phyloP scores from a whole-genome alignment of 2,888 invertebrate species.

The Argyra leucocephala region DNA sequence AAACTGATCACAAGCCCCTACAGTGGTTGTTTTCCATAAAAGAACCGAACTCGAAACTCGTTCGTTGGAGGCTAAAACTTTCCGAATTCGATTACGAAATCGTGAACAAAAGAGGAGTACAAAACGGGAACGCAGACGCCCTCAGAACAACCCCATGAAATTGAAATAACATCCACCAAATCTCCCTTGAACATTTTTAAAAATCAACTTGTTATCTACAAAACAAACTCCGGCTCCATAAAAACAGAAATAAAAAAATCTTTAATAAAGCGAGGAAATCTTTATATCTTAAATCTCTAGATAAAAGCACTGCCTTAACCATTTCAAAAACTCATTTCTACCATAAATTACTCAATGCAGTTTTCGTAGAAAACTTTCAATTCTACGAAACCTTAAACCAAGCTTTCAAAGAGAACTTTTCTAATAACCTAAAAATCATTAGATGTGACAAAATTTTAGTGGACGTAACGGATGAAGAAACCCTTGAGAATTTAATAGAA shows the following conservation, averaged over 20 bases:
- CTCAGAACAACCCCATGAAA: background rate
- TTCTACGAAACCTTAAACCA: background rate
- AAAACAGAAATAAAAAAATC: background rate
- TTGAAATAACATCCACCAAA: background rate
- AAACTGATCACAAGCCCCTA: background rate
- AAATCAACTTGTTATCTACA: conserved; percentile 2
- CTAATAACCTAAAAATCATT: background rate
- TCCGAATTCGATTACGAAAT: too few relatives aligned
- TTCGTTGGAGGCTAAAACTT: too few relatives aligned
- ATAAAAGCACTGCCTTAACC: background rate
- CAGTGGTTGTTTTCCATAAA: background rate
- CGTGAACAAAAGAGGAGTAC: too few relatives aligned
- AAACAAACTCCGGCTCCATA: conserved; percentile 6
- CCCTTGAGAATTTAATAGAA: background rate
- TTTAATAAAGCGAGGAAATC: conserved; percentile 7
- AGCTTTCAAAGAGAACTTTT: background rate
- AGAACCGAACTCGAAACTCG: background rate
- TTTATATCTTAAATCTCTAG: conserved; percentile 6
- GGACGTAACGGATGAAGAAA: conserved; percentile 10
- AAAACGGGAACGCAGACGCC: too few relatives aligned
- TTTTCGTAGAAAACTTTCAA: conserved; percentile 8
- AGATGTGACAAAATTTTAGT: background rate
- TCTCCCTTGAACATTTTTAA: background rate
- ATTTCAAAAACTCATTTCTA: conserved; percentile 8
- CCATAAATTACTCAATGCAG: background rate